Conservation (phyloP, 2,888 invertebrate species). For the Ochropleura leucogaster region DNA sequence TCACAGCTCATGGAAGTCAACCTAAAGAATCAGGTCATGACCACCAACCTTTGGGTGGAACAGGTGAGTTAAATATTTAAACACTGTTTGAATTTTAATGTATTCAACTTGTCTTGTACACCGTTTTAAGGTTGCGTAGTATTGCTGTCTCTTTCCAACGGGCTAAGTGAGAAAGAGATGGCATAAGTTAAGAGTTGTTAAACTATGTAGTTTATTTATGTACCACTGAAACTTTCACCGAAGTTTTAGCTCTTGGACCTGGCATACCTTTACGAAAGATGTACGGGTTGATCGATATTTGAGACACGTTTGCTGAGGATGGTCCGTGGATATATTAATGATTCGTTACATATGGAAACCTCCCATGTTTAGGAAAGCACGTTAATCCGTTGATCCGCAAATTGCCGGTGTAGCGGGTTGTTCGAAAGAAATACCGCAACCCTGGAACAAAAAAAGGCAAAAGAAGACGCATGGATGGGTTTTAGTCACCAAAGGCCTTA, state of each 20-base stretch:
- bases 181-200: background rate
- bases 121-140: background rate
- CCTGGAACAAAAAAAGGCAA: too few species aligned
- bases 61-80: conserved; percentile 85
- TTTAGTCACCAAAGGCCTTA: too few species aligned
- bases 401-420: background rate
- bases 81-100: conserved; percentile 16
- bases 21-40: conserved; percentile 98
- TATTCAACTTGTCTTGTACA: background rate
- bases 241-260: background rate
- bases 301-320: background rate
- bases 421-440: too few species aligned
- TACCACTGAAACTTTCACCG: conserved; percentile 2
- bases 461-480: too few species aligned
- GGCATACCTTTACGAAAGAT: background rate
- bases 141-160: background rate
- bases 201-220: background rate
- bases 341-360: background rate
- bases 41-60: conserved; percentile 98
- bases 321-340: background rate
- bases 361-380: background rate
- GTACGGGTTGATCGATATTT: background rate
- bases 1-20: conserved; percentile 98
- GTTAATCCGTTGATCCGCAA: background rate
- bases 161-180: background rate